Conservation (phyloP, 2,888 invertebrate species). For the Drosophila putrida region DNA sequence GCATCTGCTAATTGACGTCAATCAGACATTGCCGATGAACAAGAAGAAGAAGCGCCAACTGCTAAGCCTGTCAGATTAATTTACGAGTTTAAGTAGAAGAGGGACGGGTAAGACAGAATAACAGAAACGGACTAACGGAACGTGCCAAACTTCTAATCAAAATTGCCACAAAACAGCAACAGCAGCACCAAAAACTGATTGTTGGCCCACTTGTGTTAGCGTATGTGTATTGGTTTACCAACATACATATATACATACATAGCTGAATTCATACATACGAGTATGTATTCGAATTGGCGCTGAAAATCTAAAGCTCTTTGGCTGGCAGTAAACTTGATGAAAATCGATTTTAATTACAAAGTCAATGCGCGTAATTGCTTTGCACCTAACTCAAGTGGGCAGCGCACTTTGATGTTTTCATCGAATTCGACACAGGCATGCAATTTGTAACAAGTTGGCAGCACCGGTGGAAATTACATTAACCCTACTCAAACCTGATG, state of each 20-base stretch:
- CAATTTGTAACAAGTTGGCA: constrained; percentile 43
- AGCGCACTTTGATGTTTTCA: constrained; percentile 65
- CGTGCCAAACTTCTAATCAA: constrained; percentile 74
- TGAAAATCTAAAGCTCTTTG: constrained; percentile 61
- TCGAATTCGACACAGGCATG: constrained; percentile 30
- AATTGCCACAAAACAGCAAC: constrained; percentile 68
- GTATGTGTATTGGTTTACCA: constrained; percentile 11
- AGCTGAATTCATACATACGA: not conserved
- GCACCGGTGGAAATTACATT: constrained; percentile 35
- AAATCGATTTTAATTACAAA: constrained; percentile 81
- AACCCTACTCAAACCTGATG: constrained; percentile 19
- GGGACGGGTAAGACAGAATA: not conserved
- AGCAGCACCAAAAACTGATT: constrained; percentile 65
- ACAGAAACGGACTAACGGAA: constrained; percentile 3
- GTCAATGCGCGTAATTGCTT: constrained; percentile 79
- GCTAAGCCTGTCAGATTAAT: constrained; percentile 16
- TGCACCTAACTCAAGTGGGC: constrained; percentile 72
- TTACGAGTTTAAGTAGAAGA: not conserved
- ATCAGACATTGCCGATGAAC: not conserved
- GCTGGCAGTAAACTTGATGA: constrained; percentile 63
- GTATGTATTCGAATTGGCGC: constrained; percentile 14
- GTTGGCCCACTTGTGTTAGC: constrained; percentile 41
- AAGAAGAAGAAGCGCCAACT: not conserved
- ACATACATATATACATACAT: not conserved
- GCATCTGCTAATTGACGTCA: not conserved